phyloP scores from a whole-genome alignment of 2,888 invertebrate genomes.

The Bruchidius siliquastri region DNA sequence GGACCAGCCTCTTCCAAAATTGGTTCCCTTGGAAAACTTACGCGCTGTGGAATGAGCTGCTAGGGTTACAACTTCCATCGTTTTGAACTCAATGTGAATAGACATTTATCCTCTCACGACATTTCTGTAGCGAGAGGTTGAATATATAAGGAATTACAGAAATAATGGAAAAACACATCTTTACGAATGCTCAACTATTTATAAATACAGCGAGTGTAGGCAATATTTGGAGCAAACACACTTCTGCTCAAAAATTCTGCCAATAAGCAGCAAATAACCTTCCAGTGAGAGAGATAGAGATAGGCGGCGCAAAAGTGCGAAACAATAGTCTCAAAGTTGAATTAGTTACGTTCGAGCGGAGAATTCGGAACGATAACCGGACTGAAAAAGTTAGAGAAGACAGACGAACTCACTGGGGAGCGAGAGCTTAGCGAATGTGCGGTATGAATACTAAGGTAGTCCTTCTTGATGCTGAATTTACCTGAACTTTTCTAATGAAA shows the following conservation, averaged over 20 bases:
- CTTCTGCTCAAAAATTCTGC: neutral
- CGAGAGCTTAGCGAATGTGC: conserved; percentile 27
- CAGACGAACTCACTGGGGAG: conserved; percentile 26
- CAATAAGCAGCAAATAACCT: neutral
- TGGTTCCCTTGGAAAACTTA: too few species aligned
- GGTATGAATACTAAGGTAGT: neutral
- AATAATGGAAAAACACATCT: too few species aligned
- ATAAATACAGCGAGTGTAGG: too few species aligned
- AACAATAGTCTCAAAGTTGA: conserved; percentile 49
- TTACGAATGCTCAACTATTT: too few species aligned
- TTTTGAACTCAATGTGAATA: too few species aligned
- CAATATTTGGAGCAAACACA: neutral
- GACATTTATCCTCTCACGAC: too few species aligned
- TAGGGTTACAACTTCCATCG: too few species aligned
- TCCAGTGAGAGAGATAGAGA: neutral
- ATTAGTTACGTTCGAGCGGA: conserved; percentile 49
- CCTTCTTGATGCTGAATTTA: conserved; percentile 6
- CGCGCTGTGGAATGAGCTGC: too few species aligned
- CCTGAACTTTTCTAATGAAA: conserved; percentile 36
- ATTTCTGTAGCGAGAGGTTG: too few species aligned
- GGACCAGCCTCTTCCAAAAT: too few species aligned
- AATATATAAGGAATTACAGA: too few species aligned
- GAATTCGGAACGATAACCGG: conserved; percentile 49
- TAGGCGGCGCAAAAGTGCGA: neutral
- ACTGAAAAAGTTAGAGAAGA: conserved; percentile 43